Evolutionary conservation across 2,797 vertebrate genomes (phyloP).

Genomic region (Molossus molossus): DNA sequence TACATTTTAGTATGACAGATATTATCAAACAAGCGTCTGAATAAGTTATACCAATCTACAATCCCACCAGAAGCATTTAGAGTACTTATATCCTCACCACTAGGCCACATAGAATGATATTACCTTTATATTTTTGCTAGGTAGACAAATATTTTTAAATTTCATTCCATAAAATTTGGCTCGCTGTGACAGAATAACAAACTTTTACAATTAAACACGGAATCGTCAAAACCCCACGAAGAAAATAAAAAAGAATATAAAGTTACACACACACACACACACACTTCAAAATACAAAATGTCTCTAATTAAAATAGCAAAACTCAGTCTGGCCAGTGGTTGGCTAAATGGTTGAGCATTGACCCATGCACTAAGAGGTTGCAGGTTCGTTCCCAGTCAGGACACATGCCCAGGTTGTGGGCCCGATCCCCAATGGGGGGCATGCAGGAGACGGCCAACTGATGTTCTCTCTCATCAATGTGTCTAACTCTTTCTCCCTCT

Average conservation of each 20-base stretch:
- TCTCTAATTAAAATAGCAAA: neutral
- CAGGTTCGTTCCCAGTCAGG: neutral
- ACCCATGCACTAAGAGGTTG: neutral
- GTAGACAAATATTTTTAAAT: neutral
- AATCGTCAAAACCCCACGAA: neutral
- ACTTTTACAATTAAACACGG: slow-evolving; percentile 28
- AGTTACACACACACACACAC: neutral
- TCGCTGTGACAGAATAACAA: neutral
- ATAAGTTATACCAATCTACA: neutral
- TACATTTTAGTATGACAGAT: neutral
- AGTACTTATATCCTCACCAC: neutral
- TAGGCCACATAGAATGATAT: neutral
- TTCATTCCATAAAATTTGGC: neutral
- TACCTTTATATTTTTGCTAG: neutral
- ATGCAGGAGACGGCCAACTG: neutral
- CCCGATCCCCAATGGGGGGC: neutral
- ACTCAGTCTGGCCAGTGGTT: neutral
- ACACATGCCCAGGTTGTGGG: neutral
- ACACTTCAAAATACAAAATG: neutral
- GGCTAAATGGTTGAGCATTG: neutral
- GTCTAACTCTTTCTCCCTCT: neutral
- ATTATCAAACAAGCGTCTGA: neutral
- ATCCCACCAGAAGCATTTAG: neutral
- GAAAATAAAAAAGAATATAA: slow-evolving; percentile 18
- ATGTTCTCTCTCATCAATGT: neutral